Evolutionary conservation across 1,140 invertebrate species (phyloP), one percentile per base, ranked within the genome.

Genomic region (Rhagoletis zephyria): DNA sequence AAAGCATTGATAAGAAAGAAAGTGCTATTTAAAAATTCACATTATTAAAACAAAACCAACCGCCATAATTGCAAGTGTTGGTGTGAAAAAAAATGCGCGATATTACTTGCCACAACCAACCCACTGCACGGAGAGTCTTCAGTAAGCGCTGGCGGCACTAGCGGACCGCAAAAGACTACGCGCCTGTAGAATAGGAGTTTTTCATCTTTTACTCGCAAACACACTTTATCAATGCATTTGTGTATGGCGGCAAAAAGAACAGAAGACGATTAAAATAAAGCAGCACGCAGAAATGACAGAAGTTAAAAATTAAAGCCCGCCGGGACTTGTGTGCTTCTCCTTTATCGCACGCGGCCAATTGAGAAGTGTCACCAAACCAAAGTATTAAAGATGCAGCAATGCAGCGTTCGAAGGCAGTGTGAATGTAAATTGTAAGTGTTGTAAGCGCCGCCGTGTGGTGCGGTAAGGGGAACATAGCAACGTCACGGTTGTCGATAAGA

Each of bases 401-500:
- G 65, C 40, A 30, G 3, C 1, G 10, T 30, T 10, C 65, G 40
- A 70, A 70, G 30, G 65, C 65, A 70, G 42, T 30, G 40, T 70
- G 65, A 70, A 10, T 45, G 65, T 7, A 70, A 70, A 70, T 12
- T 9, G 30, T 0, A 30, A 30, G 30, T 30, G 30, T 0, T 30
- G 30, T 30, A 0, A 1, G 30, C 0, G 30, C 30, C 1, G 30
- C 30, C 30, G 30, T 30, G 30, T 30, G 30, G 30, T 30, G 30
- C 30, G 30, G 30, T 30, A 30, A 30, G 30, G 30, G 30, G 30
- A 30, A 30, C 30, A 70, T 40, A 70, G 40, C 40, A 19, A 30
- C 65, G 14, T 12, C 65, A 70, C 40, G 10, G 42, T 70, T 70
- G 65, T 70, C 65, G 40, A 70, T 70, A 70, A 70, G 65, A 42